Evolutionary conservation across 2,113 vertebrate species (phyloP), one percentile per base, ranked within the genome.

Genomic region (Aviceda subcristata): DNA sequence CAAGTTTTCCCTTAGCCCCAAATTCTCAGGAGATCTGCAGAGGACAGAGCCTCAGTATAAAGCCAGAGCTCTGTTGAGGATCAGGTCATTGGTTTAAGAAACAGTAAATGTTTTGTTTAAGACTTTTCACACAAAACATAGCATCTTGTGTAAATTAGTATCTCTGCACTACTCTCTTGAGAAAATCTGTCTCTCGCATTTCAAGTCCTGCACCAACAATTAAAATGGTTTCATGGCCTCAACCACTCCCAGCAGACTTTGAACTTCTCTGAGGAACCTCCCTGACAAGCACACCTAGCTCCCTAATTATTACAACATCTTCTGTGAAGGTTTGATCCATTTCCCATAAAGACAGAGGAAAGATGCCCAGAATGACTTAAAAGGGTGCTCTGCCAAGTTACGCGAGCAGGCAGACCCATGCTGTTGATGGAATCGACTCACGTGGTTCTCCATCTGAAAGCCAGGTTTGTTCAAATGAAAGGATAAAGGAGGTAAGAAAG

Each of bases 401-500:
- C 0, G 0, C 0, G 0, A 79, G 36, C 38, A 34, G 71, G 13
- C 2, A 0, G 36, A n/a, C 45, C 43, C 57, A 36, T 1, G 2
- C 39, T 55, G 11, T n/a, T 72, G n/a, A 29, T 67, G 24, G 30
- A 63, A 51, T 8, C 36, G 19, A 20, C 64, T 63, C 0, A 0
- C 22, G 15, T 20, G n/a, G 22, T 46, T 93, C 23, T 76, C 45
- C 60, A 13, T 57, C 36, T 55, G 48, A 68, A 73, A 82, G 53
- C 11, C 48, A 79, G 19, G 10, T 41, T 60, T 81, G n/a, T 39
- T 75, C 76, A 72, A 45, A 55, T 27, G n/a, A 77, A 43, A 64
- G 7, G 45, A 6, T 50, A 46, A 75, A 74, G 22, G 67, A 94
- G 63, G 46, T n/a, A 77, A 36, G 67, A 84, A 64, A 69, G 29